phyloP scores from a whole-genome alignment of 92 coral and sea anemone species.

The Umimayanthus chanpuru region DNA sequence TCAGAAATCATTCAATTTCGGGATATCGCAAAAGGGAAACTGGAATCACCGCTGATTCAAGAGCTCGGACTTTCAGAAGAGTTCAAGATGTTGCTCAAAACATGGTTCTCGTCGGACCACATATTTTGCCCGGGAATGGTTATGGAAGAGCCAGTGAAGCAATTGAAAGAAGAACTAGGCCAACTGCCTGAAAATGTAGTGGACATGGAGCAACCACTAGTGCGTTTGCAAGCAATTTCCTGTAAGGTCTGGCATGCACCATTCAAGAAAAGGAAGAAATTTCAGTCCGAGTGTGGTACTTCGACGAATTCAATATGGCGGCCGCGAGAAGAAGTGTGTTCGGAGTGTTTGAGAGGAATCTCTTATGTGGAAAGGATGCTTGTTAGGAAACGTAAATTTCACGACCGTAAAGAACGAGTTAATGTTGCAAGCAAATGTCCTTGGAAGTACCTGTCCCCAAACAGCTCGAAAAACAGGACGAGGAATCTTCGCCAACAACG shows the following conservation, averaged over 20 bases:
- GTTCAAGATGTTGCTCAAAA: too few relatives aligned
- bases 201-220: background rate
- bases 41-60: too few relatives aligned
- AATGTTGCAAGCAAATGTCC: constrained; percentile 36
- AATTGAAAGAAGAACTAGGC: constrained; percentile 5
- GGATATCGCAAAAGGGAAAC: too few relatives aligned
- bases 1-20: too few relatives aligned
- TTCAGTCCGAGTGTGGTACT: too few relatives aligned
- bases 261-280: background rate
- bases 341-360: background rate
- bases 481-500: background rate
- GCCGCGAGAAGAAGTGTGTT: background rate
- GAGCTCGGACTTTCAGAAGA: too few relatives aligned
- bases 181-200: background rate
- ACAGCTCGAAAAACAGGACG: background rate
- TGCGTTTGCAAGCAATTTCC: background rate
- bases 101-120: too few relatives aligned
- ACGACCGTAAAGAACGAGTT: background rate
- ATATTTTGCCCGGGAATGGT: too few relatives aligned
- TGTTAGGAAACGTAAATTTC: background rate
- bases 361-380: background rate
- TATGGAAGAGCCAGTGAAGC: too few relatives aligned
- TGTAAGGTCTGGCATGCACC: background rate
- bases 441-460: background rate
- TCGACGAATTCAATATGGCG: too few relatives aligned